phyloP scores from a whole-genome alignment of 1,140 invertebrate species.

The Ridgeia piscesae region DNA sequence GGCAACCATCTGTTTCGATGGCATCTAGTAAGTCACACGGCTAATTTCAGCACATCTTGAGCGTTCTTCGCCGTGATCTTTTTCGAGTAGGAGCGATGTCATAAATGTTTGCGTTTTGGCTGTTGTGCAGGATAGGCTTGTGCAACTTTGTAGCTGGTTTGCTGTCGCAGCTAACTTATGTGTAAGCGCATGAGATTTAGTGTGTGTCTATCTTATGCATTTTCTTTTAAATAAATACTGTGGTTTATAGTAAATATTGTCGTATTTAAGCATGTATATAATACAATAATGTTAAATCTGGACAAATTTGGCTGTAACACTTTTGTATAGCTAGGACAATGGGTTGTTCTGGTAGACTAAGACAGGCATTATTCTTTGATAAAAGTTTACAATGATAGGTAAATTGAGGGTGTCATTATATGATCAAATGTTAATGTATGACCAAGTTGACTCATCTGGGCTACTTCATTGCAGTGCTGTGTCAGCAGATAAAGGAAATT shows the following conservation, averaged over 20 bases:
- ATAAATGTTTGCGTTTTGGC: too few species aligned
- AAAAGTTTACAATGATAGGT: neutral
- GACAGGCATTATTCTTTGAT: neutral
- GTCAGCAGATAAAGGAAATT: neutral
- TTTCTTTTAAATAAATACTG: too few species aligned
- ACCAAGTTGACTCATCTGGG: neutral
- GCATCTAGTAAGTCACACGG: conserved; percentile 30
- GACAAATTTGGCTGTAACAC: neutral
- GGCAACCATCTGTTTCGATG: conserved; percentile 35
- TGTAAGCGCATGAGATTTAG: too few species aligned
- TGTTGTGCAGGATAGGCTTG: too few species aligned
- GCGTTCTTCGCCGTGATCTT: too few species aligned
- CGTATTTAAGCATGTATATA: neutral
- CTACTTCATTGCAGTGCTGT: conserved; percentile 2
- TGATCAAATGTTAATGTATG: neutral
- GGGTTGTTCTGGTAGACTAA: neutral
- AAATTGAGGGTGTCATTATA: neutral
- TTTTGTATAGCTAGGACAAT: too few species aligned
- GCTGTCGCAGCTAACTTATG: too few species aligned
- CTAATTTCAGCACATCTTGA: too few species aligned
- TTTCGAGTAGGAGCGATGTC: too few species aligned
- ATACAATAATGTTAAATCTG: neutral
- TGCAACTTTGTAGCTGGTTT: too few species aligned
- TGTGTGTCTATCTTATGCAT: too few species aligned
- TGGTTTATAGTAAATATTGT: too few species aligned